Evolutionary conservation across 2,113 vertebrate genomes (phyloP).

Genomic region (Leucosticte australis): DNA sequence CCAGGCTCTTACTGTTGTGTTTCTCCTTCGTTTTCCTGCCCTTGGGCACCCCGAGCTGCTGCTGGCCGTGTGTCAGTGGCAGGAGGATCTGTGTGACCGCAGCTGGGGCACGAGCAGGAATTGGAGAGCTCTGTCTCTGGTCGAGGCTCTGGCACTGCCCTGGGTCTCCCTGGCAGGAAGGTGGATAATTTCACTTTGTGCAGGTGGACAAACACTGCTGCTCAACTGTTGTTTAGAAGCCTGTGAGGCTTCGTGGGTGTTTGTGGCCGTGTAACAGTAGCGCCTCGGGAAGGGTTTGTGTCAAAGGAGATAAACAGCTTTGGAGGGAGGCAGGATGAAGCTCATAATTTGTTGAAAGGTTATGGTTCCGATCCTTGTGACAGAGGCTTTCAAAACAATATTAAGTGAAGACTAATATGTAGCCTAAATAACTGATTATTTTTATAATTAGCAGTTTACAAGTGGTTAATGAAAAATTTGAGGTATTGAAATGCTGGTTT

Average conservation of each 20-base stretch:
- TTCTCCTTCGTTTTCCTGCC: accelerated
- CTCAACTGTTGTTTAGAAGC: background rate
- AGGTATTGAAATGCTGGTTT: background rate
- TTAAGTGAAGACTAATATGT: background rate
- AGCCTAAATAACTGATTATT: background rate
- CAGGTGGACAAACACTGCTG: background rate
- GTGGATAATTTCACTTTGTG: background rate
- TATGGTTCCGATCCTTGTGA: accelerated
- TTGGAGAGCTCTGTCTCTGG: background rate
- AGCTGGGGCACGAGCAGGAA: accelerated
- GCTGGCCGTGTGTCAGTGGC: accelerated
- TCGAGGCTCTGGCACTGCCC: background rate
- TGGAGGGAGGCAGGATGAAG: background rate
- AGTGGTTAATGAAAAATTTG: background rate
- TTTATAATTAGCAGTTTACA: background rate
- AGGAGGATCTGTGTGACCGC: accelerated
- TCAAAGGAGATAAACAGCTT: background rate
- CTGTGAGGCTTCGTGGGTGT: background rate
- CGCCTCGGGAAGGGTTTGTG: accelerated
- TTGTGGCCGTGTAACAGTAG: background rate
- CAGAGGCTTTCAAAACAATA: background rate
- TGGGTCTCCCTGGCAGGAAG: background rate
- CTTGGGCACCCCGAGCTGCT: background rate
- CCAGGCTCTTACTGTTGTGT: accelerated
- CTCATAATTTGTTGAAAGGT: background rate